A percentile compares a stretch with the other conserved stretches of the same genome.
Conservation (phyloP, 2,797 vertebrate species). For the Otolemur crassicaudatus region DNA sequence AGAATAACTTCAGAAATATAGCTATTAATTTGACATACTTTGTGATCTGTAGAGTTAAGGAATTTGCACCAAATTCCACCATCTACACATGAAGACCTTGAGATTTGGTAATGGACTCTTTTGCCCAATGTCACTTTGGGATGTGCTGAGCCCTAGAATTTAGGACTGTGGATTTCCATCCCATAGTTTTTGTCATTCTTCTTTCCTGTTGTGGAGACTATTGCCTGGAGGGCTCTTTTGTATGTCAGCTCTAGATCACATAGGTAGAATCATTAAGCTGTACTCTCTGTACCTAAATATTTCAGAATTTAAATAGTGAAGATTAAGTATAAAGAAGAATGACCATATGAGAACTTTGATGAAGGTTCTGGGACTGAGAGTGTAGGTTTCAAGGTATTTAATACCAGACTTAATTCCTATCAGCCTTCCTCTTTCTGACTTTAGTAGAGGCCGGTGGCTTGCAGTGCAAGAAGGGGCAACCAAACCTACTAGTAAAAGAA, state of each 20-base stretch:
- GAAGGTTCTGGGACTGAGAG: background rate
- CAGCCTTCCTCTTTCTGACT: background rate
- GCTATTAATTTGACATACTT: conserved; percentile 9
- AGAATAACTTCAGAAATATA: conserved; percentile 5
- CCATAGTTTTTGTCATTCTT: background rate
- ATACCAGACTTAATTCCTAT: background rate
- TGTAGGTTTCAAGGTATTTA: background rate
- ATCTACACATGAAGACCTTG: conserved; percentile 11
- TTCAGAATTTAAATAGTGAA: conserved; percentile 49
- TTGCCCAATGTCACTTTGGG: background rate
- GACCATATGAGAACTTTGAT: background rate
- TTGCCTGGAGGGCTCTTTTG: background rate
- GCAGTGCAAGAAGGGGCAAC: background rate
- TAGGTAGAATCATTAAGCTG: conserved; percentile 4
- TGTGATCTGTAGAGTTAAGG: background rate
- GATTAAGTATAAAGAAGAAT: conserved; percentile 1
- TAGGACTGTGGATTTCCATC: background rate
- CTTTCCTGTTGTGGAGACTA: background rate
- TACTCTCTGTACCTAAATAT: background rate
- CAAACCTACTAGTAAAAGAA: background rate
- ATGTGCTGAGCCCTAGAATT: background rate
- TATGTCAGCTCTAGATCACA: background rate
- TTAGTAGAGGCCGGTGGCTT: background rate
- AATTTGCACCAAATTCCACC: background rate
- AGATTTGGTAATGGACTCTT: background rate